phyloP scores from a whole-genome alignment of 2,797 vertebrate genomes.

The Urocyon cinereoargenteus region DNA sequence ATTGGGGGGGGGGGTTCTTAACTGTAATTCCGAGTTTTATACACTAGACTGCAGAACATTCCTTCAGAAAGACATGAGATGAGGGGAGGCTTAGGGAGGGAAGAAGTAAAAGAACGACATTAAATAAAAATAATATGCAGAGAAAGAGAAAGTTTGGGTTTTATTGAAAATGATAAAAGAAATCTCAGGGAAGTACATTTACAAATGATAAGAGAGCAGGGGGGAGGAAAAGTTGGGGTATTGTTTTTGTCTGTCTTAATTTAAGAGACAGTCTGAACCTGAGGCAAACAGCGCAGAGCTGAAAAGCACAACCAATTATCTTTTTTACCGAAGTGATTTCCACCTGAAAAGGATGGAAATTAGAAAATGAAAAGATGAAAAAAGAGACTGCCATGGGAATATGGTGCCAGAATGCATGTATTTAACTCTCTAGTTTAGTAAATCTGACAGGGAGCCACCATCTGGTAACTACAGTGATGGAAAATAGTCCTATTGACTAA shows the following conservation, averaged over 20 bases:
- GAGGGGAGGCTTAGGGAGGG: background rate
- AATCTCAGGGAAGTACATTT: conserved; percentile 57
- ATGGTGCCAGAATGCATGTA: background rate
- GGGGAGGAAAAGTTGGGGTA: conserved; percentile 34
- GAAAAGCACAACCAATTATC: conserved; percentile 85
- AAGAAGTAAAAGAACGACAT: conserved; percentile 40
- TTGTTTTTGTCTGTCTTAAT: conserved; percentile 81
- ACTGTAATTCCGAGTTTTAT: background rate
- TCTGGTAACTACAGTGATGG: conserved; percentile 42
- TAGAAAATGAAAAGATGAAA: conserved; percentile 82
- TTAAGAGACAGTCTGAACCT: conserved; percentile 80
- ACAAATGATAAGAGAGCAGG: conserved; percentile 65
- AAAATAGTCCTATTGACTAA: conserved; percentile 32
- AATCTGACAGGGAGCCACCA: conserved; percentile 47
- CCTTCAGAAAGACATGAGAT: background rate
- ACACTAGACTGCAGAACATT: background rate
- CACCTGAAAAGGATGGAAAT: conserved; percentile 84
- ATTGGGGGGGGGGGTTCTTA: background rate
- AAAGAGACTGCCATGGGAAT: background rate
- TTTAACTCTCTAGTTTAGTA: conserved; percentile 66
- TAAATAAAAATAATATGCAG: conserved; percentile 1
- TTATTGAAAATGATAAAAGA: conserved; percentile 56
- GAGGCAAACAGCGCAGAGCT: conserved; percentile 81
- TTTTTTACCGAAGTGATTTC: conserved; percentile 82
- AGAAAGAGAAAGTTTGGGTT: conserved; percentile 48